These are phyloP conservation scores for Catostomus latipinnis DNA, from an alignment of 2,797 vertebrate species.

Conservation along the genomic window DNA sequence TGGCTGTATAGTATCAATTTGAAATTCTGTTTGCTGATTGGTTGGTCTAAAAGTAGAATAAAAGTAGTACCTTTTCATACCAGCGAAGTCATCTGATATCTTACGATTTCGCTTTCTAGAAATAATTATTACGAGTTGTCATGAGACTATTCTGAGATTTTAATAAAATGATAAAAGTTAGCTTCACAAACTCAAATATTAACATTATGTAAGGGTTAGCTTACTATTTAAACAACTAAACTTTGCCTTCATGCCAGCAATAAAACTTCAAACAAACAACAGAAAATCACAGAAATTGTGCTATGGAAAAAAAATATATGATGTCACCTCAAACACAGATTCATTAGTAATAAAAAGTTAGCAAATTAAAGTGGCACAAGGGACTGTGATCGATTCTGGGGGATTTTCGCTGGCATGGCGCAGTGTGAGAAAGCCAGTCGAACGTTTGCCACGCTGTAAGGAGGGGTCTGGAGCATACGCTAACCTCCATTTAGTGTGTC, in stretches of 20 bases:
- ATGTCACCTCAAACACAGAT: not conserved
- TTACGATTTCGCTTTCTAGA: too few relatives aligned
- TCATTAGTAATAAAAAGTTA: slow-evolving; percentile 27
- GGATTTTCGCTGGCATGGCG: slow-evolving; percentile 54
- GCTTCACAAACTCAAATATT: not conserved
- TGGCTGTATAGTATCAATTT: too few relatives aligned
- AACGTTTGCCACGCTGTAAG: slow-evolving; percentile 61
- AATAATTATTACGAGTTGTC: too few relatives aligned
- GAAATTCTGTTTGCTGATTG: too few relatives aligned
- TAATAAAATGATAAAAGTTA: not conserved
- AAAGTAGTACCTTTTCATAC: too few relatives aligned
- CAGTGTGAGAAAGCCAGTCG: slow-evolving; percentile 62
- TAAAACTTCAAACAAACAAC: not conserved
- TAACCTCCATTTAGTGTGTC: slow-evolving; percentile 65
- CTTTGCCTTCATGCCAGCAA: not conserved
- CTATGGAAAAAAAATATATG: not conserved
- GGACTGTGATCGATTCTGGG: slow-evolving; percentile 60
- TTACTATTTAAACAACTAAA: too few relatives aligned
- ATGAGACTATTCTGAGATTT: too few relatives aligned
- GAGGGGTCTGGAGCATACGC: slow-evolving; percentile 35
- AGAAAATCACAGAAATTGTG: not conserved
- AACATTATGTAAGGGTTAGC: too few relatives aligned
- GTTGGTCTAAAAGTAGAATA: too few relatives aligned
- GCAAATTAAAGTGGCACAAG: slow-evolving; percentile 1
- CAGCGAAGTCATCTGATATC: too few relatives aligned